Percentiles rank a stretch among this genome's conserved stretches.
Conservation (phyloP, 2,113 vertebrate genomes). For the Grallaria varia region DNA sequence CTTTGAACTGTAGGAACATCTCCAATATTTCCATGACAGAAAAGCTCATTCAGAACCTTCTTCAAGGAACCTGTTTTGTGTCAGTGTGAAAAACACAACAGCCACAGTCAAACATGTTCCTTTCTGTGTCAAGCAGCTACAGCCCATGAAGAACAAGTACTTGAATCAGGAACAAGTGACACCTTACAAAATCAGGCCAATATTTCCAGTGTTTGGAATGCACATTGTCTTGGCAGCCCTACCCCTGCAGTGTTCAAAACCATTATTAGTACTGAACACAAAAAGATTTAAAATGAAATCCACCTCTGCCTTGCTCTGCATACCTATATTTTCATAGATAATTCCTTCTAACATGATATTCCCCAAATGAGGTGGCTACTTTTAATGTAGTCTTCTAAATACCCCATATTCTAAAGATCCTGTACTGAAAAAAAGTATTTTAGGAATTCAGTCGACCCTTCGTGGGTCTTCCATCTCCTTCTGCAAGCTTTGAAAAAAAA, state of each 20-base stretch:
- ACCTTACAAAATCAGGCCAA: neutral
- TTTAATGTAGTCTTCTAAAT: neutral
- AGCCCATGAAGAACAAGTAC: neutral
- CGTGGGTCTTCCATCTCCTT: neutral
- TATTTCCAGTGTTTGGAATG: neutral
- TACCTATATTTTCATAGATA: neutral
- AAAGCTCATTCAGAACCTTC: neutral
- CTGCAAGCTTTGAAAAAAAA: neutral
- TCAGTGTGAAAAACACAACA: neutral
- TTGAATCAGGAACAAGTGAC: neutral
- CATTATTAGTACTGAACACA: fast-evolving
- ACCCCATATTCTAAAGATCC: neutral
- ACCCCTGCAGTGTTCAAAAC: neutral
- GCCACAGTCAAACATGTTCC: neutral
- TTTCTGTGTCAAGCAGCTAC: neutral
- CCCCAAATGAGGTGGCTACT: neutral
- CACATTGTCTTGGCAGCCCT: neutral
- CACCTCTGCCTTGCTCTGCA: neutral
- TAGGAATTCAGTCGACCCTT: neutral
- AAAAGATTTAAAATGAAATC: neutral
- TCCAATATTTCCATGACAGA: neutral
- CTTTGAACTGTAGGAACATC: neutral
- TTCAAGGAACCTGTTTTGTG: neutral
- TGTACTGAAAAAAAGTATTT: neutral
- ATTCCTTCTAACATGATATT: neutral